These are phyloP conservation scores for Plectropomus leopardus DNA, from an alignment of 2,113 vertebrate genomes.

Conservation along the genomic window DNA sequence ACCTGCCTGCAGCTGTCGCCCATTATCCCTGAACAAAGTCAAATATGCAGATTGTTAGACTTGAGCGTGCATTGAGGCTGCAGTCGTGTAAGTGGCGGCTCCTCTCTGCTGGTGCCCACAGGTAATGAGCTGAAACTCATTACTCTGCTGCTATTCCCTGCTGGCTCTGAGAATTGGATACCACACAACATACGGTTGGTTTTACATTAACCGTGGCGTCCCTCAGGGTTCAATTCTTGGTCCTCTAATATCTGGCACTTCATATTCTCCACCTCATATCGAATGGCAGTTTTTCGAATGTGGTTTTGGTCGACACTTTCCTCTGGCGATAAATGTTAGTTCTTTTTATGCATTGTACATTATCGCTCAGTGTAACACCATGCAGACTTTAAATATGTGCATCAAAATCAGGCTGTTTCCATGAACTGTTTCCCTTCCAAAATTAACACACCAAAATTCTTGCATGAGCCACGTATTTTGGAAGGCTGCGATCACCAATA, in stretches of 20 bases:
- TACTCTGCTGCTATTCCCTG: background rate
- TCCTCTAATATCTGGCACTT: background rate
- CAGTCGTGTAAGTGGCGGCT: background rate
- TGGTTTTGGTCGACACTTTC: background rate
- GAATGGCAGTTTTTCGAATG: background rate
- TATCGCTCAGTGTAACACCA: background rate
- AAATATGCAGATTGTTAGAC: background rate
- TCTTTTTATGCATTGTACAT: background rate
- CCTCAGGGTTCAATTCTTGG: slow-evolving; percentile 34
- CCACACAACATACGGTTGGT: background rate
- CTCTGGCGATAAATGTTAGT: background rate
- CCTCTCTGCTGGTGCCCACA: background rate
- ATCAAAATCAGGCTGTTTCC: too few relatives aligned
- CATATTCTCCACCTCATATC: background rate
- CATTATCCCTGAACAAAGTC: background rate
- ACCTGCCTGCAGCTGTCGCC: background rate
- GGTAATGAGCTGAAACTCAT: slow-evolving; percentile 32
- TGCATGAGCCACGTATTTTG: too few relatives aligned
- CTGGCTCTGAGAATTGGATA: background rate
- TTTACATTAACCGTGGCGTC: slow-evolving; percentile 6
- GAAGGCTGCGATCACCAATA: too few relatives aligned
- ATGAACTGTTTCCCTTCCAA: too few relatives aligned
- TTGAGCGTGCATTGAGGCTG: background rate
- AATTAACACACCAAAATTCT: too few relatives aligned
- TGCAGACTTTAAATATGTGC: background rate